A percentile compares a stretch with the other conserved stretches of the same genome.
phyloP scores from a whole-genome alignment of 2,113 vertebrate species.

The Tragulus kanchil region DNA sequence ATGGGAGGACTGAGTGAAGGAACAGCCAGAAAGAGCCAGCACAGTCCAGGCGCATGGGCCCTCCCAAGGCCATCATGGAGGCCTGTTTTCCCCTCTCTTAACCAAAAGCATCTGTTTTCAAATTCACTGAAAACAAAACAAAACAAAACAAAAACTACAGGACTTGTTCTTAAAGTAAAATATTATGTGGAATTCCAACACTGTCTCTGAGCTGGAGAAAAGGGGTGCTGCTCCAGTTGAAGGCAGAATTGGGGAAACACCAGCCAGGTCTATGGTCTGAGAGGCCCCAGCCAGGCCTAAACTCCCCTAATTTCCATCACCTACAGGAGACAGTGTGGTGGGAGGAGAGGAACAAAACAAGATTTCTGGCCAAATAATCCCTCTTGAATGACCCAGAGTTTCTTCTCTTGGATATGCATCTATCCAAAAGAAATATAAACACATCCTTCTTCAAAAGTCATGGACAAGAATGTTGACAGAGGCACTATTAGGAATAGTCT shows the following conservation, averaged over 20 bases:
- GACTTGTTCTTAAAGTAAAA: slow-evolving; percentile 53
- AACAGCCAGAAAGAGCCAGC: not conserved
- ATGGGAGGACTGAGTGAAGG: not conserved
- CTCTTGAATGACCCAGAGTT: slow-evolving; percentile 55
- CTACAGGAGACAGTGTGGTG: not conserved
- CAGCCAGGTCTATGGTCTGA: not conserved
- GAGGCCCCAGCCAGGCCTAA: not conserved
- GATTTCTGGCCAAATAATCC: not conserved
- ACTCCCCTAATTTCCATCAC: not conserved
- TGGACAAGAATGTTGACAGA: not conserved
- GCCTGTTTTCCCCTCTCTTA: not conserved
- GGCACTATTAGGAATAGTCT: not conserved
- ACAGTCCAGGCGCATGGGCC: not conserved
- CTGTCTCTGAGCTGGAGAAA: not conserved
- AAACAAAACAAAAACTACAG: too few relatives aligned
- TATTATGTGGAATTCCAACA: not conserved
- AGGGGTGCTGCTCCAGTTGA: slow-evolving; percentile 3
- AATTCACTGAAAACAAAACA: too few relatives aligned
- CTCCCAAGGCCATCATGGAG: not conserved
- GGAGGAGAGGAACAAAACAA: not conserved
- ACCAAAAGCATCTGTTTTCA: slow-evolving; percentile 50
- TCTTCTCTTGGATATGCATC: not conserved
- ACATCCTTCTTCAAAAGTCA: slow-evolving; percentile 4
- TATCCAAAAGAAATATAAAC: slow-evolving; percentile 37
- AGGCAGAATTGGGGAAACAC: slow-evolving; percentile 32